These are phyloP conservation scores for Lepus townsendii DNA, from an alignment of 2,797 vertebrate species.

Conservation along the genomic window DNA sequence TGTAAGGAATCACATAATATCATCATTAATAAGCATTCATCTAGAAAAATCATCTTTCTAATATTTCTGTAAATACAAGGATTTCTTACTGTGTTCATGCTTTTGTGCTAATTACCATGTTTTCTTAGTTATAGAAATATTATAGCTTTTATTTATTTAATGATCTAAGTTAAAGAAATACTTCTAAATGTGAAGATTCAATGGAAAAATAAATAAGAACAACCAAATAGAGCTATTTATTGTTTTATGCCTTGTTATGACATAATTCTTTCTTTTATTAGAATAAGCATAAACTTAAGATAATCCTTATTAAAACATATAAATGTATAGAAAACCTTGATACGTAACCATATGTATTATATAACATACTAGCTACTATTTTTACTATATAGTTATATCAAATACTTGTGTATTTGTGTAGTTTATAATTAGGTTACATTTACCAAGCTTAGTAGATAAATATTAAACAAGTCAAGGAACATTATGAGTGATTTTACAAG, in stretches of 20 bases:
- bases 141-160: neutral
- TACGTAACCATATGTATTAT: too few species aligned
- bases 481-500: neutral
- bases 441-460: neutral
- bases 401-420: too few species aligned
- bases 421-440: neutral
- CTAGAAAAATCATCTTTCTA: neutral
- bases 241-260: neutral
- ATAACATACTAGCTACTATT: neutral
- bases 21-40: conserved; percentile 38
- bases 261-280: neutral
- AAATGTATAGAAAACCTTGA: neutral
- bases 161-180: neutral
- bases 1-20: conserved; percentile 71
- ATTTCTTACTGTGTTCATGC: neutral
- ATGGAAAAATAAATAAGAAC: neutral
- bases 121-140: neutral
- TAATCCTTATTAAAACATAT: neutral
- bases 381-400: too few species aligned
- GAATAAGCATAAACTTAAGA: conserved; percentile 1
- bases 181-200: neutral
- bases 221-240: neutral
- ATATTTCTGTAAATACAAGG: neutral
- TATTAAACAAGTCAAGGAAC: neutral
- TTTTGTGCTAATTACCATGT: neutral